Evolutionary conservation across 2,797 vertebrate genomes (phyloP).

Genomic region (Gallinago stenura): DNA sequence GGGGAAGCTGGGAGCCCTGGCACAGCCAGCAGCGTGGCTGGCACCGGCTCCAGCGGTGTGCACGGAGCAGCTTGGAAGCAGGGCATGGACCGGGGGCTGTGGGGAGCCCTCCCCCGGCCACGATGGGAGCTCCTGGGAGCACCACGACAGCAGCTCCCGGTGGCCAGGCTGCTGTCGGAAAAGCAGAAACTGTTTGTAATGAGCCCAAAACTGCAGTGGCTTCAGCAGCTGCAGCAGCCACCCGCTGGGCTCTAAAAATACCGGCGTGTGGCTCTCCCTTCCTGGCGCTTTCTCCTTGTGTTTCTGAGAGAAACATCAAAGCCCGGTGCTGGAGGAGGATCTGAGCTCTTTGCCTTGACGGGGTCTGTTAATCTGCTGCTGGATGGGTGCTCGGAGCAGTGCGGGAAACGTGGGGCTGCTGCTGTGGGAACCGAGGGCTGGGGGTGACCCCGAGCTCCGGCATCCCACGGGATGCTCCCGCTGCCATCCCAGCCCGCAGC

Average conservation of each 20-base stretch:
- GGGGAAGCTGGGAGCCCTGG: neutral
- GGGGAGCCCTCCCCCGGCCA: rapidly evolving
- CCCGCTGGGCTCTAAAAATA: neutral
- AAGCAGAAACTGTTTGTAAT: neutral
- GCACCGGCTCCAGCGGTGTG: rapidly evolving
- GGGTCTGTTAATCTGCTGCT: neutral
- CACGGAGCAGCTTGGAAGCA: neutral
- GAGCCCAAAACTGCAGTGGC: neutral
- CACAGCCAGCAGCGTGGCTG: neutral
- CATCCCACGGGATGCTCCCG: neutral
- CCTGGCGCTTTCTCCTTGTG: neutral
- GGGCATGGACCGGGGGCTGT: rapidly evolving
- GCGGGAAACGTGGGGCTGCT: neutral
- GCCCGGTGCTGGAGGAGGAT: neutral
- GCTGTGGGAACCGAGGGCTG: rapidly evolving
- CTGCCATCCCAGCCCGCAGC: neutral
- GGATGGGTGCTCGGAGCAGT: neutral
- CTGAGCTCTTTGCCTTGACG: neutral
- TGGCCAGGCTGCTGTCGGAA: neutral
- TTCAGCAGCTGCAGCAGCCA: neutral
- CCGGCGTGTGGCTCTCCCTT: neutral
- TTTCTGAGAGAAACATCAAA: neutral
- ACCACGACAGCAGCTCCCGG: neutral
- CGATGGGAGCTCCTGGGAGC: too few species aligned
- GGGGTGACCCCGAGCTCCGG: rapidly evolving